These are phyloP conservation scores for Ophiothrix spiculata DNA, from an alignment of 35 echinoderm and acorn worm species.

Conservation along the genomic window DNA sequence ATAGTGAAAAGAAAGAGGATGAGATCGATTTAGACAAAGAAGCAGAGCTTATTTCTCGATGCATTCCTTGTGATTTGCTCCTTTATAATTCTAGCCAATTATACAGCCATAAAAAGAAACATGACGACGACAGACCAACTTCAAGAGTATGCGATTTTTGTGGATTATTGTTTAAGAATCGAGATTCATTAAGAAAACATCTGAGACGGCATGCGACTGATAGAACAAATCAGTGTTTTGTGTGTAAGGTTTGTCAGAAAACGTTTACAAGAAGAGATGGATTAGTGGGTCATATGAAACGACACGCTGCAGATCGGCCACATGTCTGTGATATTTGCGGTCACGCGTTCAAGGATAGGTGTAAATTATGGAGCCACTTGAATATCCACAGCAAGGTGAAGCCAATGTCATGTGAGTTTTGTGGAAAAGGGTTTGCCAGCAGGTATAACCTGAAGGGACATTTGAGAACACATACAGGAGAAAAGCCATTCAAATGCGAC, in stretches of 20 bases:
- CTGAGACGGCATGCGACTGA: not conserved
- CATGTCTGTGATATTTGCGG: slow-evolving; percentile 35
- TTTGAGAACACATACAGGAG: slow-evolving; percentile 66
- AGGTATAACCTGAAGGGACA: slow-evolving; percentile 52
- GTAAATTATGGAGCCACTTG: slow-evolving; percentile 23
- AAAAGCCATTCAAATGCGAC: slow-evolving; percentile 65
- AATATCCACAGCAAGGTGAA: slow-evolving; percentile 49
- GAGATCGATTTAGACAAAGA: too few relatives aligned
- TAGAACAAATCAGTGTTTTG: not conserved
- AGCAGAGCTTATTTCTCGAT: too few relatives aligned
- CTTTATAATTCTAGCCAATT: too few relatives aligned
- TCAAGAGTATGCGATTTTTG: too few relatives aligned
- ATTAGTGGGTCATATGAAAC: not conserved
- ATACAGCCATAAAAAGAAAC: too few relatives aligned
- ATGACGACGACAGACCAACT: too few relatives aligned
- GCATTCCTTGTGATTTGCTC: too few relatives aligned
- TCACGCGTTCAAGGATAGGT: slow-evolving; percentile 34
- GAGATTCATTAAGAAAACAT: too few relatives aligned
- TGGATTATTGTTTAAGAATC: too few relatives aligned
- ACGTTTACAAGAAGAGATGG: not conserved
- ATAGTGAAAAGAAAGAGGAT: too few relatives aligned
- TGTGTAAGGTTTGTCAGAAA: not conserved
- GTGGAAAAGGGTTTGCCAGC: slow-evolving; percentile 53
- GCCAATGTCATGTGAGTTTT: slow-evolving; percentile 44
- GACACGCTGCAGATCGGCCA: not conserved